Evolutionary conservation across 2,113 vertebrate genomes (phyloP).

Genomic region (Oreocharis arfaki): DNA sequence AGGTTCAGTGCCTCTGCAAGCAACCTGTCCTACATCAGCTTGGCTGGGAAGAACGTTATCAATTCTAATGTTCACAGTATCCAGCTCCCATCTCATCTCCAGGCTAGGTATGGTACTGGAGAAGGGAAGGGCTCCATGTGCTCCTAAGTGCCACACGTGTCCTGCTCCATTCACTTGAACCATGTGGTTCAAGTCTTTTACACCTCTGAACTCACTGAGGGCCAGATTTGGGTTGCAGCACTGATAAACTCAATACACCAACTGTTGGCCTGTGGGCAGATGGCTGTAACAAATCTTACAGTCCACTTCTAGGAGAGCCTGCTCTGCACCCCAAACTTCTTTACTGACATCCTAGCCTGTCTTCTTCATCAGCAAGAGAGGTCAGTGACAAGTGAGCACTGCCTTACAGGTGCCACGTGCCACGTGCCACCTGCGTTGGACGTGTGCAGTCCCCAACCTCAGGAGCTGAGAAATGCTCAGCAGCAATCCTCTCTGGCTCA

Average conservation of each 20-base stretch:
- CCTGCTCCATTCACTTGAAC: not conserved
- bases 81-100: not conserved
- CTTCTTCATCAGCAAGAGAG: not conserved
- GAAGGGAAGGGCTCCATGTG: not conserved
- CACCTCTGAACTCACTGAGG: not conserved
- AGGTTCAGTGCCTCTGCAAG: not conserved
- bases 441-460: rapidly evolving
- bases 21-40: not conserved
- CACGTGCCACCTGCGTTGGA: too few species aligned
- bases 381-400: not conserved
- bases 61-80: not conserved
- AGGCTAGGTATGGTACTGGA: rapidly evolving
- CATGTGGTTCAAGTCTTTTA: not conserved
- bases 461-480: not conserved
- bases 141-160: not conserved
- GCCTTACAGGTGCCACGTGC: not conserved
- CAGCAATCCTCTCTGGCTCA: not conserved
- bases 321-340: not conserved
- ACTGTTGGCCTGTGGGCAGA: not conserved
- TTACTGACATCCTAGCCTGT: not conserved
- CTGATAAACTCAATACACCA: not conserved
- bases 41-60: rapidly evolving
- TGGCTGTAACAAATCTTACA: not conserved
- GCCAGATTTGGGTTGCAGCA: not conserved
- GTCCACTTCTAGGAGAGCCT: not conserved